phyloP scores from a whole-genome alignment of 2,113 vertebrate species.

The Globicephala melas region DNA sequence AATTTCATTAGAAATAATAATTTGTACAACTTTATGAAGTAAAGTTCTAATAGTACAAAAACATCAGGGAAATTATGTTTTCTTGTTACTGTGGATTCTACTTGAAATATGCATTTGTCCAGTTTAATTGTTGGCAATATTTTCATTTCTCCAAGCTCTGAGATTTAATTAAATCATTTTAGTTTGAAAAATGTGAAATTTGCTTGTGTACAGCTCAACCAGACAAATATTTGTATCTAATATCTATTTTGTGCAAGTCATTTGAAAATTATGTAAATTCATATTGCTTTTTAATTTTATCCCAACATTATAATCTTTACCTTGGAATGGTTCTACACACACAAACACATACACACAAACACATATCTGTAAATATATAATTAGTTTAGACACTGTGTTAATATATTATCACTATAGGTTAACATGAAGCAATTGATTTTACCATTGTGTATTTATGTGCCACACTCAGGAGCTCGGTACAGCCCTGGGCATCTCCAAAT shows the following conservation, averaged over 20 bases:
- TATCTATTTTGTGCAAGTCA: not conserved
- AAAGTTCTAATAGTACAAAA: not conserved
- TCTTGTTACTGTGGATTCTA: not conserved
- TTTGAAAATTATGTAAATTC: not conserved
- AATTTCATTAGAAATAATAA: not conserved
- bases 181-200: not conserved
- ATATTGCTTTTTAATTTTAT: not conserved
- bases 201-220: not conserved
- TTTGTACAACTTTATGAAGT: not conserved
- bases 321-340: not conserved
- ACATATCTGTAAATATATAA: not conserved
- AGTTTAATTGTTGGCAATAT: not conserved
- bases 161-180: not conserved
- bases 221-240: not conserved
- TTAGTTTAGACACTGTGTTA: not conserved
- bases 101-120: not conserved
- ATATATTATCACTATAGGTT: not conserved
- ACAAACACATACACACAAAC: not conserved
- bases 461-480: slow-evolving; percentile 92
- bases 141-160: not conserved
- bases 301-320: not conserved
- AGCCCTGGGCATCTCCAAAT: slow-evolving; percentile 97
- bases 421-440: slow-evolving; percentile 54
- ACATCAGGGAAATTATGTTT: not conserved
- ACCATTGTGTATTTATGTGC: slow-evolving; percentile 98